phyloP scores from a whole-genome alignment of 2,113 vertebrate genomes.

The Atractosteus spatula region DNA sequence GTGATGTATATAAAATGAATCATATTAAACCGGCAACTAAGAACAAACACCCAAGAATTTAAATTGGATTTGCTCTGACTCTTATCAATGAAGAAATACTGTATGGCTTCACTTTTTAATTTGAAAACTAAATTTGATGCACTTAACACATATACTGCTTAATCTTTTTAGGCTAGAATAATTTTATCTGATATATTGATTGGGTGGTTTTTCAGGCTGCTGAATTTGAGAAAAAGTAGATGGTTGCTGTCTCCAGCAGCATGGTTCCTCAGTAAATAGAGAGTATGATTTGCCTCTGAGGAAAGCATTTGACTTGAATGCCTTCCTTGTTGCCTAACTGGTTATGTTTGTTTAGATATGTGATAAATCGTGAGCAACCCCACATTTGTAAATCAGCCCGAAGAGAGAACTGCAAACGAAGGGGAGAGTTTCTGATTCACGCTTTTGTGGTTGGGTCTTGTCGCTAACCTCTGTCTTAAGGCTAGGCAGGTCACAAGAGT shows the following conservation, averaged over 20 bases:
- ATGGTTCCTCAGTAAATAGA: background rate
- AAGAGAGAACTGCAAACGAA: background rate
- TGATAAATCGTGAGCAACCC: background rate
- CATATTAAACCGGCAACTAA: background rate
- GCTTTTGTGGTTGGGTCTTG: background rate
- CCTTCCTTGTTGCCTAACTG: background rate
- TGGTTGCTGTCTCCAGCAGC: background rate
- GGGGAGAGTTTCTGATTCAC: slow-evolving; percentile 1
- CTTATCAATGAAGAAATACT: too few relatives aligned
- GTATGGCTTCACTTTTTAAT: too few relatives aligned
- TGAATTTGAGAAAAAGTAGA: background rate
- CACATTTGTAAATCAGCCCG: background rate
- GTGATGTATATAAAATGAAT: background rate
- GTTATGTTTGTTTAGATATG: background rate
- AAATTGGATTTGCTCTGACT: too few relatives aligned
- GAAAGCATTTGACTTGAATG: background rate
- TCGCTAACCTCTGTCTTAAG: background rate
- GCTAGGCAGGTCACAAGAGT: background rate
- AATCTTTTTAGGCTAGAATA: background rate
- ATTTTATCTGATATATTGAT: background rate
- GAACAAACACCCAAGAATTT: background rate
- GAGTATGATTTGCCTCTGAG: background rate
- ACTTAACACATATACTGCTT: too few relatives aligned
- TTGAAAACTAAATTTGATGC: too few relatives aligned
- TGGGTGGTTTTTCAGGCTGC: background rate